Base-by-base conservation (phyloP, 2,888 invertebrate species). In the Cataglyphis cursor region DNA sequence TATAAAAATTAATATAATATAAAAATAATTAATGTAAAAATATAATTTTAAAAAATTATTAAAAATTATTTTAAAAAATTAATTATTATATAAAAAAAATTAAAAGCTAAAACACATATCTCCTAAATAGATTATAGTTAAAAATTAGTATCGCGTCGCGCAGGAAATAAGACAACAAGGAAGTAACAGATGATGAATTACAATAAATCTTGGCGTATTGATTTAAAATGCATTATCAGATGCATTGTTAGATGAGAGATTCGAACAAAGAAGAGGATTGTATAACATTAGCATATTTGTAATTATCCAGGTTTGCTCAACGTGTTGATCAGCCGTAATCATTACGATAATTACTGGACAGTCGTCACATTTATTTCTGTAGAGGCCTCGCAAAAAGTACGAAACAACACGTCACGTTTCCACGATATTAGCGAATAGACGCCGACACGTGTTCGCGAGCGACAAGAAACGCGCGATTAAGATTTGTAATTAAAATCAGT, bases 401-500 rank as follows among this genome's bases (percentile, higher is more conserved):
- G 78, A 80, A 80, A 61, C 59, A 80, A 80, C 78, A 70, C 78
- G 44, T 80, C 78, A 70, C 78, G 59, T 68, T 68, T 41, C 68
- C 59, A 21, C 31, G 59, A 44, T 31, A 44, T 15, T 15, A 35
- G 35, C 6, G 18, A 59, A 61, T 68, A 68, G n/a, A 24, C 31
- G 38, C n/a, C 41, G 15, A n/a, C 31, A 2, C 12, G 51, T 38
- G 48, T 35, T 51, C 24, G 68, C 76, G 57, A 66, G 66, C 28
- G 54, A 54, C 35, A 70, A 80, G 44, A 70, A 80, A 70, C 70
- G n/a, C 70, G n/a, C 70, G 78, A 80, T 70, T 80, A 80, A 80
- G 70, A 80, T 80, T 80, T 80, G 78, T 80, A 80, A 80, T 80
- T 80, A 80, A 80, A 80, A 80, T 80, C 78, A 80, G 78, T 59